A percentile compares a stretch with the other conserved stretches of the same genome.
Evolutionary conservation across 2,888 invertebrate species (phyloP).

Genomic region (Parnassius orleans): DNA sequence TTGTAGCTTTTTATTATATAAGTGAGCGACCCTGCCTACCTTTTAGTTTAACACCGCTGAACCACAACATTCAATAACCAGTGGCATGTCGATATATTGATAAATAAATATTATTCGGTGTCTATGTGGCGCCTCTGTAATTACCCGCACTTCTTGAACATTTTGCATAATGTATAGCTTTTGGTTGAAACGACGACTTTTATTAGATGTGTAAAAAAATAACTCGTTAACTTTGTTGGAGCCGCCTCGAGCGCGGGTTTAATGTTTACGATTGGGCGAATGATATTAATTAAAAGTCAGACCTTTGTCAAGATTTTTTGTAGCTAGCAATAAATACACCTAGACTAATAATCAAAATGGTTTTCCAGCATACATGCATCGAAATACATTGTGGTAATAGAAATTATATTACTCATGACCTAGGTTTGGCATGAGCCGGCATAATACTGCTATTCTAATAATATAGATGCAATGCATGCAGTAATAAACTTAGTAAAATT

Average conservation of each 20-base stretch:
- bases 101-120: slow-evolving; percentile 33
- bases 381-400: too few species aligned
- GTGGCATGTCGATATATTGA: slow-evolving; percentile 54
- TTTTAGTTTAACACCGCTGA: slow-evolving; percentile 21
- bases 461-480: too few species aligned
- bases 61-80: slow-evolving; percentile 40
- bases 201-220: slow-evolving; percentile 34
- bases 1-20: too few species aligned
- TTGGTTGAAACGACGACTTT: slow-evolving; percentile 42
- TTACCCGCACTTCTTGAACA: slow-evolving; percentile 40
- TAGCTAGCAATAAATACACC: neutral
- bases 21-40: neutral
- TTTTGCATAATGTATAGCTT: slow-evolving; percentile 52
- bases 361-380: too few species aligned
- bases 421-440: too few species aligned
- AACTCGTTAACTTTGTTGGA: slow-evolving; percentile 40
- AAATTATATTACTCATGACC: too few species aligned
- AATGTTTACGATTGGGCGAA: slow-evolving; percentile 35
- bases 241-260: slow-evolving; percentile 36
- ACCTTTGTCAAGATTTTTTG: slow-evolving; percentile 15
- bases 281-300: slow-evolving; percentile 35
- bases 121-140: slow-evolving; percentile 40
- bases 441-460: too few species aligned
- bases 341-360: neutral
- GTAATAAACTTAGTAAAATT: too few species aligned